A percentile compares a stretch with the other conserved stretches of the same genome.
Evolutionary conservation across 1,140 invertebrate genomes (phyloP).

Genomic region (Achatina immaculata): DNA sequence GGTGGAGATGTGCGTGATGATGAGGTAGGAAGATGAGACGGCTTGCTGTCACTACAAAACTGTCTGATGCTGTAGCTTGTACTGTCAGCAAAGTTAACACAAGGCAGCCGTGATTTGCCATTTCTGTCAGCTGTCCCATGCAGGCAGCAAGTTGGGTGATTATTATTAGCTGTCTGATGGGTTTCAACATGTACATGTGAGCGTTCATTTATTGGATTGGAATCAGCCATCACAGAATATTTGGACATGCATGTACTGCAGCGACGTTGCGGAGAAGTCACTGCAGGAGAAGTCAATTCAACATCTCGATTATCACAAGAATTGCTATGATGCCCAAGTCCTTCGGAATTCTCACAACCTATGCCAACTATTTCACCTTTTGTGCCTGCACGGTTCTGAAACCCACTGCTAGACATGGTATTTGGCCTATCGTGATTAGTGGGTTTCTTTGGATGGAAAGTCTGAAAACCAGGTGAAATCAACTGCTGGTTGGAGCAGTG

Average conservation of each 20-base stretch:
- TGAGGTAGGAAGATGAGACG: slow-evolving; percentile 6
- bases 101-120: background rate
- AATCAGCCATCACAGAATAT: background rate
- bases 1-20: background rate
- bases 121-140: background rate
- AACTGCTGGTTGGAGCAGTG: background rate
- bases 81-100: background rate
- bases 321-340: slow-evolving; percentile 18
- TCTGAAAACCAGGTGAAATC: slow-evolving; percentile 24
- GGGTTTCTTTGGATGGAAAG: slow-evolving; percentile 36
- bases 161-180: background rate
- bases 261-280: background rate
- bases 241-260: background rate
- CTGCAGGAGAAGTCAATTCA: background rate
- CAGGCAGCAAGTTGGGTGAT: background rate
- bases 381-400: background rate
- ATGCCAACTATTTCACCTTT: background rate
- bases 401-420: background rate
- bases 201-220: background rate
- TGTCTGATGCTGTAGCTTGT: background rate
- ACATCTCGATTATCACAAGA: slow-evolving; percentile 36
- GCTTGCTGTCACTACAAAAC: background rate
- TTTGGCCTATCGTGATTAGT: slow-evolving; percentile 27
- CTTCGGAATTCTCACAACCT: slow-evolving; percentile 4
- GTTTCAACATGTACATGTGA: background rate